These are phyloP conservation scores for Coboldia fuscipes DNA, from an alignment of 1,140 invertebrate genomes.

Conservation along the genomic window DNA sequence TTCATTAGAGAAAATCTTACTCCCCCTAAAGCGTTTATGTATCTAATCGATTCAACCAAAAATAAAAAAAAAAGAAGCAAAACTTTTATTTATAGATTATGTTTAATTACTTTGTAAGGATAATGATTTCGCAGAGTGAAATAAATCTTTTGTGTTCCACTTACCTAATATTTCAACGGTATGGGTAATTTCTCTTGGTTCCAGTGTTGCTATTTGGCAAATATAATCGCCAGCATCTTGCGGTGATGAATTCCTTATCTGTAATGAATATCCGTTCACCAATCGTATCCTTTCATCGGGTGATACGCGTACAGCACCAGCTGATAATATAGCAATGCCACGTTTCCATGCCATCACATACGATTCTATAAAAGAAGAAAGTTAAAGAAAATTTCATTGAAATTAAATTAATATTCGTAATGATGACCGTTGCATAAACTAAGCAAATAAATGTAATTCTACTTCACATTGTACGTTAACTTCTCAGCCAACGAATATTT, in stretches of 20 bases:
- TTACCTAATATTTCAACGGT: slow-evolving; percentile 34
- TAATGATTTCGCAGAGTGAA: neutral
- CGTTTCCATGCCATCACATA: slow-evolving; percentile 33
- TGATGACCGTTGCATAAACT: too few relatives aligned
- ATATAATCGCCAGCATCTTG: slow-evolving; percentile 35
- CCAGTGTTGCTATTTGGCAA: slow-evolving; percentile 32
- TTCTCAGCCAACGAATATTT: too few relatives aligned
- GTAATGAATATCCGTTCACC: slow-evolving; percentile 28
- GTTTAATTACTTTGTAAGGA: too few relatives aligned
- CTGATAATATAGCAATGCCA: slow-evolving; percentile 31
- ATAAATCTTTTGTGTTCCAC: slow-evolving; percentile 7
- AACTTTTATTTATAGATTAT: too few relatives aligned
- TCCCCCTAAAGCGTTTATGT: too few relatives aligned
- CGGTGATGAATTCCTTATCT: slow-evolving; percentile 28
- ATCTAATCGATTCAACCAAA: too few relatives aligned
- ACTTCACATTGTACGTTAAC: too few relatives aligned
- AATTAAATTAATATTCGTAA: too few relatives aligned
- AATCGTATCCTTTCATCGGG: slow-evolving; percentile 29
- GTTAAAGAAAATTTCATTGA: slow-evolving; percentile 1
- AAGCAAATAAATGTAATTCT: too few relatives aligned
- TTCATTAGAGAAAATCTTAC: too few relatives aligned
- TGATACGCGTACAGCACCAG: slow-evolving; percentile 31
- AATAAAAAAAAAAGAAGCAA: too few relatives aligned
- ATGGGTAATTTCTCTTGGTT: slow-evolving; percentile 32
- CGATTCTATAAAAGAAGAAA: slow-evolving; percentile 11